Base-by-base conservation (phyloP, 92 coral and sea anemone species). In the Zoanthus solanderi region DNA sequence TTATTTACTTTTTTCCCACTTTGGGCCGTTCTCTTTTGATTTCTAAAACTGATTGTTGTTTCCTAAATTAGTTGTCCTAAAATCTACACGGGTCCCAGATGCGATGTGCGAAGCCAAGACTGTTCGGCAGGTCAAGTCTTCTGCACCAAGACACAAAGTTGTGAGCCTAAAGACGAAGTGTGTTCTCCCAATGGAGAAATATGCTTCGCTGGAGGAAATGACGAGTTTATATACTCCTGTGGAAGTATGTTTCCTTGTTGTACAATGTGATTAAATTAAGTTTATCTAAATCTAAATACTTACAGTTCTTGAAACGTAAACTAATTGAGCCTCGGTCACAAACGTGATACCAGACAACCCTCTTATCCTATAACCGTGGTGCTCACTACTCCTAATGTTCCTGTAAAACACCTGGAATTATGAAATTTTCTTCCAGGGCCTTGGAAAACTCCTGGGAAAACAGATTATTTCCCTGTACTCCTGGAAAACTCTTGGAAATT, bases 41-140 rank as follows among this genome's bases (percentile, higher is more conserved):
- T 34, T 23, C 66, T 61, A 16, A n/a, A 58, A 18, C 66, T 52
- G 32, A 8, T 16, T 4, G 17, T 14, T 53, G 23, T 77, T 48
- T 30, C 50, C 42, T 60, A 12, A 78, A 29, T 29, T 58, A 94
- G 97, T 18, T 94, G 97, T 61, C 92, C 91, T 46, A 75, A 90
- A 45, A 83, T 48, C n/a, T 92, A 48, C 73, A 88, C 81, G 11
- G 95, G 93, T 5, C 37, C 13, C 15, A 78, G 75, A 23, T 94
- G 97, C 57, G 37, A 85, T 10, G 85, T 57, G 1, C 83, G 61
- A 60, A 87, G 29, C 18, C 28, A 61, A 23, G 67, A 53, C 12
- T 77, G 82, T 32, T 0, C 82, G 47, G 67, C 67, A 28, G 67
- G 82, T 4, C 12, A 77, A 28, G 15, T 77, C 82, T 30, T 77